A percentile compares a stretch with the other conserved stretches of the same genome.
phyloP scores from a whole-genome alignment of 2,888 invertebrate genomes.

The Perizoma affinitatum region DNA sequence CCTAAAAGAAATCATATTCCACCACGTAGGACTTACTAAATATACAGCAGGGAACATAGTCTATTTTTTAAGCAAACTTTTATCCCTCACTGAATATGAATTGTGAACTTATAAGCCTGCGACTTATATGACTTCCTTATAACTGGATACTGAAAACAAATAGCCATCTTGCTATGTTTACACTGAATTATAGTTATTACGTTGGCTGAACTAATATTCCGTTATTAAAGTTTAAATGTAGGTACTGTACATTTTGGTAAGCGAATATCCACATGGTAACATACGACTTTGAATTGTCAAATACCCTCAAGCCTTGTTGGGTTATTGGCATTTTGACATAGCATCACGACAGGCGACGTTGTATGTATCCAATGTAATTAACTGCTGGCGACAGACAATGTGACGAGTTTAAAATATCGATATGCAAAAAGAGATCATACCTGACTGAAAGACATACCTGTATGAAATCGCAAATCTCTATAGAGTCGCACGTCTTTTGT shows the following conservation, averaged over 20 bases:
- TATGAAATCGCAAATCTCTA: too few relatives aligned
- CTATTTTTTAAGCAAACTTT: slow-evolving; percentile 26
- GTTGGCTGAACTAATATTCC: background rate
- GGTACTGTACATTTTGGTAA: too few relatives aligned
- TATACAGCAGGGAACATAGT: slow-evolving; percentile 17
- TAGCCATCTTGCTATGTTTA: slow-evolving; percentile 10
- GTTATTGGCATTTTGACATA: slow-evolving; percentile 27
- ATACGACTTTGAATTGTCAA: slow-evolving; percentile 3
- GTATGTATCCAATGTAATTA: slow-evolving; percentile 13
- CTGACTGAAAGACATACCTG: too few relatives aligned
- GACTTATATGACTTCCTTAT: slow-evolving; percentile 25
- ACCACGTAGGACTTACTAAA: slow-evolving; percentile 9
- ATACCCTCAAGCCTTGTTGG: slow-evolving; percentile 5
- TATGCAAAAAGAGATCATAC: too few relatives aligned
- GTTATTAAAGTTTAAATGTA: too few relatives aligned
- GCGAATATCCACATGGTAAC: background rate
- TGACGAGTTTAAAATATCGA: too few relatives aligned
- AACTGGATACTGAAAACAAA: slow-evolving; percentile 21
- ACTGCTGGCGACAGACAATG: background rate
- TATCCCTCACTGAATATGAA: slow-evolving; percentile 27
- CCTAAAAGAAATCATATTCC: slow-evolving; percentile 11
- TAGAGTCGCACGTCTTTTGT: too few relatives aligned
- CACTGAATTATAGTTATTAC: slow-evolving; percentile 8
- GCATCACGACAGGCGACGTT: slow-evolving; percentile 10
- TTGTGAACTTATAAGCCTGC: slow-evolving; percentile 20